phyloP scores from a whole-genome alignment of 2,797 vertebrate species.

The Sorex maritimensis region DNA sequence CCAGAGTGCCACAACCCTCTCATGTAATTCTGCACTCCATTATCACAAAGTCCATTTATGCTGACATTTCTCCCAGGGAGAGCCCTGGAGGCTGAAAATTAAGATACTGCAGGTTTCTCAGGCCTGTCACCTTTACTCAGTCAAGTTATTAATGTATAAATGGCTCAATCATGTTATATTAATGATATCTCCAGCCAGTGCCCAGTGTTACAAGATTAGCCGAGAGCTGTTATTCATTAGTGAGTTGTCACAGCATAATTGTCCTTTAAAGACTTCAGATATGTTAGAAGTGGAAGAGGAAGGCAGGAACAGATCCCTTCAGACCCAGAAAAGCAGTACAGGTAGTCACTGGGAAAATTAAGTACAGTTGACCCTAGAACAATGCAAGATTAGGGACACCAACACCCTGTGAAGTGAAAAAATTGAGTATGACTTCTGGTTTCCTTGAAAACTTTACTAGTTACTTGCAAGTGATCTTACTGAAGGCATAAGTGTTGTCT shows the following conservation, averaged over 20 bases:
- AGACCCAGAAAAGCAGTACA: slow-evolving; percentile 49
- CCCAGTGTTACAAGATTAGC: slow-evolving; percentile 88
- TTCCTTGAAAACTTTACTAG: too few species aligned
- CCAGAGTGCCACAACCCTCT: neutral
- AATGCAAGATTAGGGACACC: neutral
- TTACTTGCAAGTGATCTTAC: too few species aligned
- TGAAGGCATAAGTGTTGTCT: too few species aligned
- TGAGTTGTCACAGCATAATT: slow-evolving; percentile 87
- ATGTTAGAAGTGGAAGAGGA: slow-evolving; percentile 70
- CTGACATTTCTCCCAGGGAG: slow-evolving; percentile 69
- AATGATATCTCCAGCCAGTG: slow-evolving; percentile 86
- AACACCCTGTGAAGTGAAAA: too few species aligned
- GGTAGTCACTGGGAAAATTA: slow-evolving; percentile 70
- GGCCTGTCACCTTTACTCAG: slow-evolving; percentile 76
- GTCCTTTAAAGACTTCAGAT: slow-evolving; percentile 76
- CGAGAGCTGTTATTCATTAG: slow-evolving; percentile 88
- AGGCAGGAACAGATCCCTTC: slow-evolving; percentile 64
- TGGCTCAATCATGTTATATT: slow-evolving; percentile 84
- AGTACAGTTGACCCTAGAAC: slow-evolving; percentile 2
- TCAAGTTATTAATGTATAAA: slow-evolving; percentile 84
- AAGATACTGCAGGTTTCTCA: slow-evolving; percentile 79
- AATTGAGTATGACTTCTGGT: too few species aligned
- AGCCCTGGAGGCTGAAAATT: slow-evolving; percentile 74
- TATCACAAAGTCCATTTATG: neutral
- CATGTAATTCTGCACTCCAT: slow-evolving; percentile 57